phyloP scores from a whole-genome alignment of 2,888 invertebrate species.

The Neuroscelio doddi region DNA sequence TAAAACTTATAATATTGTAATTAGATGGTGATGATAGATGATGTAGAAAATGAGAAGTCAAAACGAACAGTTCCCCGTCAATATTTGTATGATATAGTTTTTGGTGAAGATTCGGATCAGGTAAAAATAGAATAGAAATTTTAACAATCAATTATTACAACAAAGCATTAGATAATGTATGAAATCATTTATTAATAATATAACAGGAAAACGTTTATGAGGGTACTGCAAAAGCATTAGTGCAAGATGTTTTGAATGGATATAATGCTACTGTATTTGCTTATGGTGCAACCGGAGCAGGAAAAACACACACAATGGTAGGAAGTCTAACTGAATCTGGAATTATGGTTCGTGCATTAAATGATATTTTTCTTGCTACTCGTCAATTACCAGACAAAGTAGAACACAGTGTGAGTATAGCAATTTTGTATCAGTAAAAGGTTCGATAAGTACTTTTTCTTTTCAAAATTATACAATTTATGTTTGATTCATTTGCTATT shows the following conservation, averaged over 20 bases:
- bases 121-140: constrained; percentile 72
- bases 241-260: constrained; percentile 88
- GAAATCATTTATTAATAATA: constrained; percentile 26
- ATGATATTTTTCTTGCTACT: constrained; percentile 84
- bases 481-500: too few species aligned
- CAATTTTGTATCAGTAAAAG: too few species aligned
- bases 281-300: constrained; percentile 93
- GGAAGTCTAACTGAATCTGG: constrained; percentile 81
- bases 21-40: constrained; percentile 81
- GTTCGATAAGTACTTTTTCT: too few species aligned
- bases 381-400: constrained; percentile 52
- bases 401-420: constrained; percentile 77
- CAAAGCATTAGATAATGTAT: neutral
- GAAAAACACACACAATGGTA: constrained; percentile 94
- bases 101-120: constrained; percentile 90
- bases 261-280: constrained; percentile 97
- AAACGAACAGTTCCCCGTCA: constrained; percentile 83
- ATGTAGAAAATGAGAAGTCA: constrained; percentile 77
- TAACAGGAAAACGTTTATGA: constrained; percentile 89
- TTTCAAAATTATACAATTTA: too few species aligned
- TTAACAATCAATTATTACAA: constrained; percentile 1
- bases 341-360: constrained; percentile 89
- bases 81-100: constrained; percentile 92
- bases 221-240: constrained; percentile 87
- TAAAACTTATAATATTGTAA: too few species aligned